Base-by-base conservation (phyloP, 2,888 invertebrate species). In the Eilema sororculum region DNA sequence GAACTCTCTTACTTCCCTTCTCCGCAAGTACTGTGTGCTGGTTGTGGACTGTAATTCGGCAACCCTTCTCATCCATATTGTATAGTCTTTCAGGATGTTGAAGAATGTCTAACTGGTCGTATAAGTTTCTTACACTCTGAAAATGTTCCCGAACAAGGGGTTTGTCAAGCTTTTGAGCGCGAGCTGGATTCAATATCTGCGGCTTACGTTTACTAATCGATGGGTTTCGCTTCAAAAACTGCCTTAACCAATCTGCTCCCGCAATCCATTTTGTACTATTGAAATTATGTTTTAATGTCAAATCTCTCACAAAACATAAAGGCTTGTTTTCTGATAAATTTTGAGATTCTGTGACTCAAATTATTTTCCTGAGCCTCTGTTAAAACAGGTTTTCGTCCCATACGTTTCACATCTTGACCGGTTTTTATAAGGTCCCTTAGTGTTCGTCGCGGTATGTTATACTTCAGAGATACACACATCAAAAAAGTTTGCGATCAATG, bases 1-100 rank as follows among this genome's bases (percentile, higher is more conserved):
- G 81, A 4, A 80, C 79, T 64, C 78, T 77, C n/a, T 72, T 75
- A 13, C 28, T 66, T 1, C 77, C 77, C 65, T 78, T 81, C 69
- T 57, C 66, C 10, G 79, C 73, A 28, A 82, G 33, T 33, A 81
- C 79, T 59, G 37, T 37, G 22, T 62, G 62, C 41, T 62, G 62
- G 5, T 73, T 61, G 60, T 82, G 78, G 2, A 79, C 0, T 0
- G 72, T 73, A 16, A 78, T 6, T 5, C 77, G 28, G 33, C 78
- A 80, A 8, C 74, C 72, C 16, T 78, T 78, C 67, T 77, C 75
- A 64, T 81, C 79, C 46, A 81, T 76, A 56, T 82, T 78, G 37
- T 75, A 79, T n/a, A 80, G 16, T 3, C 73, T 33, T 62, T 81
- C 78, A 22, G 78, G 78, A 63, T 78, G 70, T 22, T 61, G 12